A percentile compares a stretch with the other conserved stretches of the same genome.
Conservation (phyloP, 37 sponge, comb jelly and placozoan genomes). For the Halisarca cf. caerulea region DNA sequence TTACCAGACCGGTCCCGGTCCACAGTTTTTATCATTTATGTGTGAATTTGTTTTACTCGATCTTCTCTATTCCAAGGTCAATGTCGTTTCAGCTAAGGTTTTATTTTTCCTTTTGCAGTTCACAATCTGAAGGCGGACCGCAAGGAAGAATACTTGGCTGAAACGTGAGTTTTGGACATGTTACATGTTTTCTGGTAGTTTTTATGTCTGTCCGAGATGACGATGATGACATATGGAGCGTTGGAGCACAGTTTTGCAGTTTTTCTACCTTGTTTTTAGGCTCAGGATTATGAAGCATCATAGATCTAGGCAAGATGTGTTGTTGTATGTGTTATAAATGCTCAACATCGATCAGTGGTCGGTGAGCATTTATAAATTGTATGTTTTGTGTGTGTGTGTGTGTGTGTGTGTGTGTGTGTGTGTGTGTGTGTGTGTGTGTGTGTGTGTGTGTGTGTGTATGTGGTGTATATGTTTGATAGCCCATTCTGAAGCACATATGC, state of each 20-base stretch:
- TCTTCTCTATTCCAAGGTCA: too few species aligned
- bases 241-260: slow-evolving; percentile 4
- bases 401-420: too few species aligned
- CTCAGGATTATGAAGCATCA: slow-evolving; percentile 6
- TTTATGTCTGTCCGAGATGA: not conserved
- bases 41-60: too few species aligned
- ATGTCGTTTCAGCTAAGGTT: too few species aligned
- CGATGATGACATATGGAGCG: slow-evolving; percentile 8
- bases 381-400: too few species aligned
- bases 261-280: slow-evolving; percentile 28
- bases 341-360: too few species aligned
- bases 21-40: too few species aligned
- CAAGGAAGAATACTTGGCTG: slow-evolving; percentile 65
- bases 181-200: not conserved
- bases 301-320: not conserved
- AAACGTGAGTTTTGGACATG: slow-evolving; percentile 63
- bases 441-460: not conserved
- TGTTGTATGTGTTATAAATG: not conserved
- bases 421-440: not conserved
- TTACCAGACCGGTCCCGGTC: too few species aligned
- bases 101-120: slow-evolving; percentile 33
- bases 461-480: not conserved
- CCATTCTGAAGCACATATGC: not conserved
- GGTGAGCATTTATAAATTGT: too few species aligned
- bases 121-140: slow-evolving; percentile 76